Evolutionary conservation across 2,113 vertebrate genomes (phyloP), one percentile per base, ranked within the genome.

Genomic region (Lophura nycthemera): DNA sequence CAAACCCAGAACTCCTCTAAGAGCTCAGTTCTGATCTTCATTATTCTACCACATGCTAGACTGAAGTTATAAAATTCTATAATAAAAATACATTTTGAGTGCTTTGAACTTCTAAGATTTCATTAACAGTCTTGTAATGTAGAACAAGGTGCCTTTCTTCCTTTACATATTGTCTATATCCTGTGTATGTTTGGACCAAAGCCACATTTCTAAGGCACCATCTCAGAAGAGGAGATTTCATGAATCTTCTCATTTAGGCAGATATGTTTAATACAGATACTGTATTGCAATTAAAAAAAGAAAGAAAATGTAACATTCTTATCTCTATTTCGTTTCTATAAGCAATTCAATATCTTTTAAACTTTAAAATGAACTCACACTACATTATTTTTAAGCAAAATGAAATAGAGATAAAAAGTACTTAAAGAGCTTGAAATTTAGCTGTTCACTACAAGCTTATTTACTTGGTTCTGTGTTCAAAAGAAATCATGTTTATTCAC

Each of bases 1-100:
- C 90, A 83, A 76, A 84, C 38, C 21, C 42, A 72, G 48, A 93
- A 86, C 43, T 82, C 80, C n/a, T 81, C 75, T 76, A 85, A 34
- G 29, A 77, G 19, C 13, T 83, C 3, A 1, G 8, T 69, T 88
- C 42, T 92, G 43, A 50, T 71, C 22, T 54, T 88, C 27, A 66
- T 80, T 80, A 88, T 80, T 34, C 52, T 75, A 64, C 17, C 81
- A 69, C 15, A 11, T 15, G 19, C 15, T 84, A 69, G 50, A 50
- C 6, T 52, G 47, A 93, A 86, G 67, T 86, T 56, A 63, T 42
- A 81, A 45, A 91, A 77, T 16, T 38, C 36, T 54, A 29, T 7
- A 25, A 18, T 67, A 67, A 60, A 89, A 90, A 2, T 36, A 18
- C 32, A 27, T 48, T 92, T 81, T 72, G 4, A 72, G 9, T 36